Evolutionary conservation across 2,888 invertebrate species (phyloP), one percentile per base, ranked within the genome.

Genomic region (Polymixis flavicincta): DNA sequence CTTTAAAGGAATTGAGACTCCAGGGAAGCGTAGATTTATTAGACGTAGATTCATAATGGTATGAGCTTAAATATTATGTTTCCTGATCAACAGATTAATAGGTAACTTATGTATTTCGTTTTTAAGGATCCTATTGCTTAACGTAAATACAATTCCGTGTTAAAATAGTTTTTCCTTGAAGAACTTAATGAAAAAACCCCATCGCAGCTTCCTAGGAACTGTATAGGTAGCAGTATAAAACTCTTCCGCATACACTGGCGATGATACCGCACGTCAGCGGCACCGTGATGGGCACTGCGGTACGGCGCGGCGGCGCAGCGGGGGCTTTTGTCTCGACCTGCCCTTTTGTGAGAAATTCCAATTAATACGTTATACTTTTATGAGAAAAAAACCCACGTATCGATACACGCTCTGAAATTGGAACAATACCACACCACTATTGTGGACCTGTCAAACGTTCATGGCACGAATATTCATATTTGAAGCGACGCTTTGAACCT

Each of bases 311-410:
- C 81, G 83, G 76, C 84, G 75, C 85, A 76, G 78, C 81, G 84
- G 87, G 87, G 76, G 83, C 82, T 90, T 92, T 93, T 93, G 92
- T 92, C 90, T 88, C 82, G 82, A 77, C 80, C 83, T 88, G 76
- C 85, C 89, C 92, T 91, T 93, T 93, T 94, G 92, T 93, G 89
- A 90, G 90, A 89, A 90, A 92, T 92, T 93, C 90, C 93, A 93
- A 94, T 94, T 93, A 93, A 92, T 91, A 92, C 88, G 90, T 90
- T 92, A 92, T 89, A 91, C 87, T 89, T 90, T 86, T 85, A 84
- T 82, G 74, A 80, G 73, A 84, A 88, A 91, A 83, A 84, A 84
- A 82, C 74, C 73, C 81, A 78, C 78, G 82, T 88, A 91, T 90
- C 89, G 88, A 90, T 91, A 89, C 87, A 84, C 83, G 80, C 86